Conservation (phyloP, 2,113 vertebrate genomes). For the Merops nubicus region DNA sequence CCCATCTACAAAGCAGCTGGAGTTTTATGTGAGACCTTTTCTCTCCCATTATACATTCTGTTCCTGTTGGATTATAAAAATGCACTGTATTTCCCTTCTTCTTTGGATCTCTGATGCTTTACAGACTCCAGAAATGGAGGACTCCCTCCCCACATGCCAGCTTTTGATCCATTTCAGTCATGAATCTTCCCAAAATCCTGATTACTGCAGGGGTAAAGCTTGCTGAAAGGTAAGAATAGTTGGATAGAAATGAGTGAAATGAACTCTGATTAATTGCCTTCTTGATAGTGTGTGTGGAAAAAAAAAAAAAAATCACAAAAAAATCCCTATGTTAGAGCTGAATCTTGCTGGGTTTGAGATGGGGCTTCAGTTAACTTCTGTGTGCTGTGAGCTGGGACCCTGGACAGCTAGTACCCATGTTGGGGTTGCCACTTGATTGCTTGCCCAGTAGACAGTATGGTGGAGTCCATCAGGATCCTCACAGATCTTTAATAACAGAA, state of each 20-base stretch:
- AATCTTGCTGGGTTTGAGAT: neutral
- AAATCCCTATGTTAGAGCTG: fast-evolving
- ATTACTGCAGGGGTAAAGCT: neutral
- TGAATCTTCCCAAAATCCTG: neutral
- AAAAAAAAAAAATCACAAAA: neutral
- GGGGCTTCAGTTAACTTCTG: neutral
- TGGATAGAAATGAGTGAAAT: neutral
- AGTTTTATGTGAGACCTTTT: neutral
- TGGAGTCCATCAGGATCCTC: neutral
- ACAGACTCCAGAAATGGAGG: neutral
- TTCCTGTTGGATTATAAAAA: neutral
- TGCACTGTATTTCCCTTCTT: neutral
- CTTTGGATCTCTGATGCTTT: neutral
- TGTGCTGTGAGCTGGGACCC: fast-evolving
- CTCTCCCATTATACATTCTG: neutral
- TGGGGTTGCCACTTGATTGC: neutral
- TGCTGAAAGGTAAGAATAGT: neutral
- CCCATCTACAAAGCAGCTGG: neutral
- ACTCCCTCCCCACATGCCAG: neutral
- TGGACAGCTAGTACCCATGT: fast-evolving
- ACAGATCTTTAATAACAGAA: neutral
- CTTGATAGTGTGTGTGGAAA: neutral
- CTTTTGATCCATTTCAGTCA: neutral
- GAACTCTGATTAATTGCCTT: neutral
- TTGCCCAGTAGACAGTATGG: neutral